phyloP scores from a whole-genome alignment of 2,888 invertebrate species.

The Cantharis flavilabris region DNA sequence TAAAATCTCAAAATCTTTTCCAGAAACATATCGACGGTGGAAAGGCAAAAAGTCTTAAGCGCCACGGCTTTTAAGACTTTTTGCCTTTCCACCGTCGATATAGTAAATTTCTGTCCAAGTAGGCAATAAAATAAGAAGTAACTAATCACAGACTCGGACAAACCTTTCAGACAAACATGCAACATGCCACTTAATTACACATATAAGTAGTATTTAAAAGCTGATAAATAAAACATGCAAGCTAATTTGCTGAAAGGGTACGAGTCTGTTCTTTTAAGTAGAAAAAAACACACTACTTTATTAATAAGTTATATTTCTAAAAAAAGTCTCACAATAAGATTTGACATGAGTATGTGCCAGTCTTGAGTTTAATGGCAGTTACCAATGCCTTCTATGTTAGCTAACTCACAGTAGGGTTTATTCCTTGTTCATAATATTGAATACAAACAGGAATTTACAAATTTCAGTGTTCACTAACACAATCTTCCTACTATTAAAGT shows the following conservation, averaged over 20 bases:
- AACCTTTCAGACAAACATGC: conserved; percentile 47
- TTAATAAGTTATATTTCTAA: conserved; percentile 54
- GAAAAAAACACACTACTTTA: conserved; percentile 43
- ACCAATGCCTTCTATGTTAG: conserved; percentile 47
- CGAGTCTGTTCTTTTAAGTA: conserved; percentile 42
- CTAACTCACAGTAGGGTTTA: conserved; percentile 45
- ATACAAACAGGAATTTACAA: conserved; percentile 37
- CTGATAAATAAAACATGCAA: conserved; percentile 9
- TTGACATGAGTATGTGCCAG: conserved; percentile 53
- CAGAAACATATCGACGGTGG: too few relatives aligned
- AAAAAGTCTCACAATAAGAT: conserved; percentile 55
- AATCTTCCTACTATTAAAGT: conserved; percentile 35
- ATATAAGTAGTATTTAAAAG: conserved; percentile 9
- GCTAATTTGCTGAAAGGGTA: conserved; percentile 51
- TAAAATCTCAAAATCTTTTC: background rate
- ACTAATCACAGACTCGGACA: conserved; percentile 28
- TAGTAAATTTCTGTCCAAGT: background rate
- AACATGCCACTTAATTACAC: conserved; percentile 36
- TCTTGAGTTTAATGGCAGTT: conserved; percentile 47
- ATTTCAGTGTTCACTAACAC: conserved; percentile 34
- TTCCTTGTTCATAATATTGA: conserved; percentile 1
- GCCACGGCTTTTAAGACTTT: too few relatives aligned
- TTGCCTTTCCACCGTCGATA: too few relatives aligned
- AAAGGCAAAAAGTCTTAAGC: too few relatives aligned
- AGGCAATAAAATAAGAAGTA: background rate